Evolutionary conservation across 2,113 vertebrate genomes (phyloP).

Genomic region (Thomomys bottae): DNA sequence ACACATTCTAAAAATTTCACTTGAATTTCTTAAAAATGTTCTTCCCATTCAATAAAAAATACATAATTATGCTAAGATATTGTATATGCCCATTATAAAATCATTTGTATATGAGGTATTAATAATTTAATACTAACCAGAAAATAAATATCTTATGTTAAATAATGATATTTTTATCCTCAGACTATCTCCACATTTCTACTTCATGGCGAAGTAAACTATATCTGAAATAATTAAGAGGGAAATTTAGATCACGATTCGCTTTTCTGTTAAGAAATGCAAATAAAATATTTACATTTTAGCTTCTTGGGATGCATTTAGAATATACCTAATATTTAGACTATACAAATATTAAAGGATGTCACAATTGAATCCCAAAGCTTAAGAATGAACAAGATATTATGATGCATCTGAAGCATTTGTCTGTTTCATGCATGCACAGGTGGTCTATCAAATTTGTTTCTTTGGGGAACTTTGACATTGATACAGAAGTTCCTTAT

Average conservation of each 20-base stretch:
- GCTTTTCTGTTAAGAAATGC: background rate
- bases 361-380: no score
- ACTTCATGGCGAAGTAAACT: slow-evolving; percentile 57
- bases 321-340: background rate
- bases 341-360: background rate
- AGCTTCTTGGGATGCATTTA: background rate
- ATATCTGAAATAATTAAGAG: slow-evolving; percentile 16
- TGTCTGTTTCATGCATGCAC: background rate
- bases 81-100: slow-evolving; percentile 57
- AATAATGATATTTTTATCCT: slow-evolving; percentile 74
- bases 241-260: background rate
- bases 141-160: slow-evolving; percentile 72
- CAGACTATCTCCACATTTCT: slow-evolving; percentile 13
- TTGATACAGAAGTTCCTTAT: background rate
- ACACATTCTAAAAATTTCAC: no score
- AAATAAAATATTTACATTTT: slow-evolving; percentile 61
- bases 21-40: slow-evolving; percentile 34
- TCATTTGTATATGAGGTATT: slow-evolving; percentile 65
- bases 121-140: slow-evolving; percentile 64
- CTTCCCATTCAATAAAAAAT: slow-evolving; percentile 46
- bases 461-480: background rate
- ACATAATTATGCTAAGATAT: slow-evolving; percentile 52
- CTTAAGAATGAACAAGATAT: no score
- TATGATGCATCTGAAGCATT: no score
- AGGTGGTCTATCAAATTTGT: background rate